phyloP scores from a whole-genome alignment of 2,888 invertebrate species.

The Xestia xanthographa region DNA sequence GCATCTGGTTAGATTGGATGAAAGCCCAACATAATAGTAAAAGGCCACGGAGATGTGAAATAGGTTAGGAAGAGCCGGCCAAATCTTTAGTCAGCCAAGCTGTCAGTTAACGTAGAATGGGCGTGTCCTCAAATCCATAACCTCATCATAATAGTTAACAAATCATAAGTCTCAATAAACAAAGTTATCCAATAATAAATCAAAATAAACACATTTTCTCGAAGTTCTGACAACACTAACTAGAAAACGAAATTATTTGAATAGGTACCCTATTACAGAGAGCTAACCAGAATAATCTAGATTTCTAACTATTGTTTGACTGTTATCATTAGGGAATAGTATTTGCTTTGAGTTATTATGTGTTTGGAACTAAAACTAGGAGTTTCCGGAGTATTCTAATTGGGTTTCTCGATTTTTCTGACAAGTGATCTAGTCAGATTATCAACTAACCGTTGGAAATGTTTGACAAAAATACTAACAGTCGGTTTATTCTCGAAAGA shows the following conservation, averaged over 20 bases:
- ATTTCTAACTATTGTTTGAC: conserved; percentile 31
- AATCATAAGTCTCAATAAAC: not conserved
- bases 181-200: not conserved
- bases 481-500: not conserved
- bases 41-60: too few relatives aligned
- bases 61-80: too few relatives aligned
- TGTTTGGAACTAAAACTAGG: conserved; percentile 5
- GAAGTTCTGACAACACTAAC: not conserved
- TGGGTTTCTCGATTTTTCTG: not conserved
- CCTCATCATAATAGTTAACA: not conserved
- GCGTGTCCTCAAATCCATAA: not conserved
- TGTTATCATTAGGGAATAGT: conserved; percentile 34
- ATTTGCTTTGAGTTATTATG: conserved; percentile 34
- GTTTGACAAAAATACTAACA: not conserved
- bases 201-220: not conserved
- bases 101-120: too few relatives aligned
- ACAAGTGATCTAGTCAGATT: not conserved
- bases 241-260: conserved; percentile 13
- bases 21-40: too few relatives aligned
- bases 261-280: not conserved
- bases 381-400: conserved; percentile 17
- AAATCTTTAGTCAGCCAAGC: too few relatives aligned
- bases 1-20: not conserved
- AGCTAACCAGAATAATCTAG: not conserved
- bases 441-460: not conserved